Evolutionary conservation across 2,797 vertebrate species (phyloP).

Genomic region (Poecile montanus): DNA sequence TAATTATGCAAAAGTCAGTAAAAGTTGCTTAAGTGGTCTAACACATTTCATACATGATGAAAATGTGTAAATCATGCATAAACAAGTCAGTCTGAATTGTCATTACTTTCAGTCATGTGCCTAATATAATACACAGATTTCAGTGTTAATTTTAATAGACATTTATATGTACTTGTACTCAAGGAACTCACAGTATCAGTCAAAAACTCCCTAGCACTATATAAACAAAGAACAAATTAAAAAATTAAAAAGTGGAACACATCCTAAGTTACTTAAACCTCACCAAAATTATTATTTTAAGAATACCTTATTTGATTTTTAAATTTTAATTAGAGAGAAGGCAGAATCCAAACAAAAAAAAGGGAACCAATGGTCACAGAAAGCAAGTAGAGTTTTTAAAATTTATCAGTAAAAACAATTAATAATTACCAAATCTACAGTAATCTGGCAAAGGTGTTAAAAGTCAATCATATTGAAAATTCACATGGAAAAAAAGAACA

Average conservation of each 20-base stretch:
- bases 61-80: background rate
- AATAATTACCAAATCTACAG: background rate
- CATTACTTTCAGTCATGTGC: background rate
- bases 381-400: background rate
- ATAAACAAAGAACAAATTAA: background rate
- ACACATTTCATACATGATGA: background rate
- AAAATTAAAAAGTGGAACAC: no score
- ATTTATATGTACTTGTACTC: background rate
- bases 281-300: background rate
- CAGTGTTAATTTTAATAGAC: background rate
- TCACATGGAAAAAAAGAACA: background rate
- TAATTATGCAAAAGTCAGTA: background rate
- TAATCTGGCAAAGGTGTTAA: background rate
- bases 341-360: background rate
- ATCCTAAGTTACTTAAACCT: background rate
- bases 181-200: background rate
- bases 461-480: background rate
- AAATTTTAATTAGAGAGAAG: background rate
- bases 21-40: background rate
- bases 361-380: background rate
- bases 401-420: background rate
- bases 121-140: background rate
- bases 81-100: background rate
- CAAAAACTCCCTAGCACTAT: background rate
- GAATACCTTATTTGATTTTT: background rate